A percentile compares a stretch with the other conserved stretches of the same genome.
phyloP scores from a whole-genome alignment of 1,140 invertebrate species.

The Wasmannia auropunctata region DNA sequence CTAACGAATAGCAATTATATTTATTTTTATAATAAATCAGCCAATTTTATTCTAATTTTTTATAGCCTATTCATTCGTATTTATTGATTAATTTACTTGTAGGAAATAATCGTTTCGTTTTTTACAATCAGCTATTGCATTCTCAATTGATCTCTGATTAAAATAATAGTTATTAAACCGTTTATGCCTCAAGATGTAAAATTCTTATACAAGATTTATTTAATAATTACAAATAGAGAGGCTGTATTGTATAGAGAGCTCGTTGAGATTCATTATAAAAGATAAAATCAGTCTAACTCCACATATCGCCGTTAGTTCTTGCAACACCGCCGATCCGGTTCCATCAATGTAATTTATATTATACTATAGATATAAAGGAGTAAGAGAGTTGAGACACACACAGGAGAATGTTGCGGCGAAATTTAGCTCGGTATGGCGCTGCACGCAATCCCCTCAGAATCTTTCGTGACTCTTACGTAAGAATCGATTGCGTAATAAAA shows the following conservation, averaged over 20 bases:
- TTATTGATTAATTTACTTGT: not conserved
- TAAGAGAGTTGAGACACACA: not conserved
- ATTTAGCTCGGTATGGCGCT: conserved; percentile 25
- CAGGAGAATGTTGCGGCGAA: not conserved
- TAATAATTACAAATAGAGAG: not conserved
- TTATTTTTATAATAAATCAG: not conserved
- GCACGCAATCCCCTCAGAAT: not conserved
- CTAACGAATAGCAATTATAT: not conserved
- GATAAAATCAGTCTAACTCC: conserved; percentile 1
- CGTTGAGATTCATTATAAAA: not conserved
- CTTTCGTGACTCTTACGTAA: conserved; percentile 22
- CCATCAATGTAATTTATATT: conserved; percentile 2
- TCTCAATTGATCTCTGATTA: not conserved
- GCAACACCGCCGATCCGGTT: not conserved
- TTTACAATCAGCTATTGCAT: not conserved
- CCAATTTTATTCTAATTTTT: not conserved
- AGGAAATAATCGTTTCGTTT: not conserved
- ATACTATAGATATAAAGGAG: not conserved
- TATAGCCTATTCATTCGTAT: not conserved
- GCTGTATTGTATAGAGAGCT: not conserved
- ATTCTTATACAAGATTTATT: not conserved
- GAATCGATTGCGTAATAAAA: not conserved
- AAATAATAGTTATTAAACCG: not conserved
- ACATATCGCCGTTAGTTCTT: not conserved
- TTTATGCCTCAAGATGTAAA: not conserved